These are phyloP conservation scores for Liasis olivaceus DNA, from an alignment of 2,797 vertebrate species.

Conservation along the genomic window DNA sequence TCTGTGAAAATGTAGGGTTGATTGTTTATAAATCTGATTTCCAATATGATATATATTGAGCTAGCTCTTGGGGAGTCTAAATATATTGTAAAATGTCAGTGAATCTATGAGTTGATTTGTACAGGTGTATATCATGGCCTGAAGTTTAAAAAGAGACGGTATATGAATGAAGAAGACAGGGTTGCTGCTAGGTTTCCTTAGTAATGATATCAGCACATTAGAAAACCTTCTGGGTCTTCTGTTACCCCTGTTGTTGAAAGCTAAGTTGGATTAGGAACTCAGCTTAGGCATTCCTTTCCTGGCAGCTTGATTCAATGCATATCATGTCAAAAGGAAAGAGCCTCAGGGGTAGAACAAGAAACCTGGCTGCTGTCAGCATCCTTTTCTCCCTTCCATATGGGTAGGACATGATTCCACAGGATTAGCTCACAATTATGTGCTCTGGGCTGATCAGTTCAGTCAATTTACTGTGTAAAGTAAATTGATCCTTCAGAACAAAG, in stretches of 20 bases:
- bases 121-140: not conserved
- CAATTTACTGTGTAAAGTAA: slow-evolving; percentile 93
- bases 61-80: slow-evolving; percentile 1
- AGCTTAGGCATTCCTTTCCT: slow-evolving; percentile 62
- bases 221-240: slow-evolving; percentile 34
- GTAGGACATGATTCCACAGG: slow-evolving; percentile 91
- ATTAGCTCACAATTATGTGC: slow-evolving; percentile 92
- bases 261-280: slow-evolving; percentile 16
- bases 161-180: slow-evolving; percentile 23
- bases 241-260: slow-evolving; percentile 42
- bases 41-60: not conserved
- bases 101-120: not conserved
- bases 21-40: slow-evolving; percentile 2
- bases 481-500: slow-evolving; percentile 93
- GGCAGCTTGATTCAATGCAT: slow-evolving; percentile 78
- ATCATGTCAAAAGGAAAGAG: slow-evolving; percentile 72
- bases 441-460: slow-evolving; percentile 93
- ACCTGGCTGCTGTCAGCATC: slow-evolving; percentile 73
- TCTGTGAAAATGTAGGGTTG: not conserved
- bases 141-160: not conserved
- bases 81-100: slow-evolving; percentile 4
- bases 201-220: slow-evolving; percentile 10
- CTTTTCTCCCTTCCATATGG: slow-evolving; percentile 86
- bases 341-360: slow-evolving; percentile 64
- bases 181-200: slow-evolving; percentile 17